phyloP scores from a whole-genome alignment of 2,113 vertebrate genomes.

The Eubucco bourcierii region DNA sequence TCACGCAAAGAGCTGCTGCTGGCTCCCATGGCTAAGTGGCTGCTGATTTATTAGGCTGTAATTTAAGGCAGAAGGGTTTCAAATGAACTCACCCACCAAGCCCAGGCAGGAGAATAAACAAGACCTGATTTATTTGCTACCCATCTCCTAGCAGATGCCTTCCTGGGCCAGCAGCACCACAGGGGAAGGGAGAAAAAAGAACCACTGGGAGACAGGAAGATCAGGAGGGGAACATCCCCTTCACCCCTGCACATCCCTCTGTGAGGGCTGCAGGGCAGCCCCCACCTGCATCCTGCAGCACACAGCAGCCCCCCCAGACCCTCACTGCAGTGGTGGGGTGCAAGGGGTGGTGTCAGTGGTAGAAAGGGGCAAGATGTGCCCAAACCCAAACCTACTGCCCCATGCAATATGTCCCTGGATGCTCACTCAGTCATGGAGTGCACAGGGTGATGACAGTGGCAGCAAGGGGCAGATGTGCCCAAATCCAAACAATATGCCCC shows the following conservation, averaged over 20 bases:
- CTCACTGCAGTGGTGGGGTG: background rate
- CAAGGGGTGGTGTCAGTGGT: fast-evolving
- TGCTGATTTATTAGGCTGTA: conserved; percentile 37
- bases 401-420: background rate
- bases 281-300: background rate
- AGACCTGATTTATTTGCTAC: conserved; percentile 18
- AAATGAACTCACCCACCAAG: conserved; percentile 20
- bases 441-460: fast-evolving
- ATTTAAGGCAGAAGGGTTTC: conserved; percentile 41
- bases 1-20: background rate
- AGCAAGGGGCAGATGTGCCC: no score
- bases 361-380: background rate
- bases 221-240: background rate
- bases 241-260: fast-evolving
- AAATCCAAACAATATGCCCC: no score
- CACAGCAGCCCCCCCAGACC: background rate
- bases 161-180: background rate
- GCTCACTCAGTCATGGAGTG: background rate
- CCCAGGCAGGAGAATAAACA: background rate
- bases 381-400: no score
- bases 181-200: background rate
- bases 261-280: background rate
- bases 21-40: background rate
- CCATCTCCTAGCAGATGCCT: background rate
- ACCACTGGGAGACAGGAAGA: fast-evolving